Evolutionary conservation across 2,888 invertebrate species (phyloP).

Genomic region (Mantis religiosa): DNA sequence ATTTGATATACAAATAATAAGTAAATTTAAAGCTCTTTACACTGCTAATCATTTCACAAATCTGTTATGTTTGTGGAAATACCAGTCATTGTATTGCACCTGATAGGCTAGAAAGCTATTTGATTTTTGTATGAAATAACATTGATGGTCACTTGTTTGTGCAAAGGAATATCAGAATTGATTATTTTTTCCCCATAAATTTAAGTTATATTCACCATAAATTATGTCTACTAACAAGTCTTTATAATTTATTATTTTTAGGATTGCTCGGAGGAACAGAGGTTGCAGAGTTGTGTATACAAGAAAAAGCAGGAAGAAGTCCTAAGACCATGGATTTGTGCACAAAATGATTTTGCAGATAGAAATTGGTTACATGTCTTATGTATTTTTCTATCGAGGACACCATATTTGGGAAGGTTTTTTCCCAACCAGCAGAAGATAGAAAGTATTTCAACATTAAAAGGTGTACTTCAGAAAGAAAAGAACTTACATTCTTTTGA

Average conservation of each 20-base stretch:
- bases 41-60: too few relatives aligned
- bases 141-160: too few relatives aligned
- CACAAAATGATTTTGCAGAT: neutral
- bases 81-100: too few relatives aligned
- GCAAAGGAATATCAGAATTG: too few relatives aligned
- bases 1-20: too few relatives aligned
- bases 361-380: neutral
- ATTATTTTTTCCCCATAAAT: too few relatives aligned
- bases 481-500: neutral
- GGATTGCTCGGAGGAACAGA: conserved; percentile 27
- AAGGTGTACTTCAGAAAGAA: neutral
- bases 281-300: neutral
- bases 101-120: too few relatives aligned
- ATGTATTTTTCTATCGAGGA: conserved; percentile 19
- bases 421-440: conserved; percentile 20
- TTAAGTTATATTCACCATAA: too few relatives aligned
- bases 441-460: conserved; percentile 13
- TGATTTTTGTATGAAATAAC: too few relatives aligned
- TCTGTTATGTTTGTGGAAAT: too few relatives aligned
- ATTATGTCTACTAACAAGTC: neutral
- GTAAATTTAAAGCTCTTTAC: too few relatives aligned
- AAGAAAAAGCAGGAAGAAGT: neutral
- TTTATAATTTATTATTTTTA: neutral
- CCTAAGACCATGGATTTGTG: neutral
- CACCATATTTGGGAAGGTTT: conserved; percentile 27